A percentile compares a stretch with the other conserved stretches of the same genome.
These are phyloP conservation scores for Luidia sarsii DNA, from an alignment of 53 echinoderm and acorn worm genomes.

Conservation along the genomic window DNA sequence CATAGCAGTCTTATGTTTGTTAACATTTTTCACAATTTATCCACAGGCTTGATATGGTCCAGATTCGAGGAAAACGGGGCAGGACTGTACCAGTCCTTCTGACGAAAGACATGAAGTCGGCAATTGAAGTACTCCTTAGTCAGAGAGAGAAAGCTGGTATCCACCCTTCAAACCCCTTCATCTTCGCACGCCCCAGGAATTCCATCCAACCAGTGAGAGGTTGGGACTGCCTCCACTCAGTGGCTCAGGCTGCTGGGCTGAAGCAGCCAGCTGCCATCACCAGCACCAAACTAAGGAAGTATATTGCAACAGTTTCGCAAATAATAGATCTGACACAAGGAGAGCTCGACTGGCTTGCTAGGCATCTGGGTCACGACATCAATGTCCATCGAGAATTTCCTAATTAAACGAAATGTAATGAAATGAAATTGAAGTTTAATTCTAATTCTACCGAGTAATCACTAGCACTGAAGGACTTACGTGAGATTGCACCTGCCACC, in stretches of 20 bases:
- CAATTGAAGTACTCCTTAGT: not conserved
- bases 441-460: no score
- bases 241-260: not conserved
- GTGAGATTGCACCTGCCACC: no score
- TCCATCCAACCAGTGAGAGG: conserved; percentile 3
- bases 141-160: no score
- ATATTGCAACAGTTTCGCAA: conserved; percentile 5
- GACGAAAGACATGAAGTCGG: not conserved
- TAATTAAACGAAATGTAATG: no score
- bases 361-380: conserved; percentile 15
- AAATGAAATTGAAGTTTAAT: no score
- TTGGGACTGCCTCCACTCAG: conserved; percentile 8
- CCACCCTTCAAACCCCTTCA: no score
- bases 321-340: no score
- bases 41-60: not conserved
- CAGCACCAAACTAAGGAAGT: conserved; percentile 4
- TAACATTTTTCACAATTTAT: not conserved
- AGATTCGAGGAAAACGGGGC: not conserved
- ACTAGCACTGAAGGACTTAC: no score
- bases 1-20: no score
- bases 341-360: conserved; percentile 15
- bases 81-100: not conserved
- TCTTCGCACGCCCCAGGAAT: no score
- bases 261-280: not conserved
- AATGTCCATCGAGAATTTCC: not conserved